Conservation (phyloP, 2,113 vertebrate genomes). For the Charina bottae region DNA sequence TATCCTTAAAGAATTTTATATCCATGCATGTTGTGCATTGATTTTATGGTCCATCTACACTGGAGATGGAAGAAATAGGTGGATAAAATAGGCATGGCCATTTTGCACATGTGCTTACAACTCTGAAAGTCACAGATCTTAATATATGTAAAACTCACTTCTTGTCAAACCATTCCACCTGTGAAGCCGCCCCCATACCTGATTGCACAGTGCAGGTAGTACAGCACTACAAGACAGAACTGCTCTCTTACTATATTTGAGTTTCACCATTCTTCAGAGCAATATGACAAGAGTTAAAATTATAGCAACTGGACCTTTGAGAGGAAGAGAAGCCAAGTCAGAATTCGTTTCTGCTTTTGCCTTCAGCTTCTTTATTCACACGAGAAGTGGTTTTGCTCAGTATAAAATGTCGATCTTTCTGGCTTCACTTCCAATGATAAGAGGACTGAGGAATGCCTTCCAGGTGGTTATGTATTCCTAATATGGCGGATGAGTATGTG, state of each 20-base stretch:
- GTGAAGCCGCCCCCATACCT: neutral
- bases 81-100: neutral
- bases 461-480: slow-evolving; percentile 58
- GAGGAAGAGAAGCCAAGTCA: slow-evolving; percentile 38
- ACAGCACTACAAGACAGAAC: neutral
- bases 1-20: neutral
- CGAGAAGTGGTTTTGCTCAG: slow-evolving; percentile 51
- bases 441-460: slow-evolving; percentile 40
- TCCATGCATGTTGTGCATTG: neutral
- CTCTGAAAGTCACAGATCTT: neutral
- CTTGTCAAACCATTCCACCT: neutral
- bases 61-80: neutral
- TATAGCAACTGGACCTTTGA: slow-evolving; percentile 39
- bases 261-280: slow-evolving; percentile 7
- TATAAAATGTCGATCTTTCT: slow-evolving; percentile 56
- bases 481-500: slow-evolving; percentile 25
- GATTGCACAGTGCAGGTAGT: neutral
- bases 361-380: slow-evolving; percentile 31
- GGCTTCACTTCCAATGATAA: slow-evolving; percentile 40
- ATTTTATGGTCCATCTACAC: neutral
- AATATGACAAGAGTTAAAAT: slow-evolving; percentile 42
- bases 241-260: fast-evolving
- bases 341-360: slow-evolving; percentile 41
- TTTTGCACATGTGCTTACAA: neutral
- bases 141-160: neutral